Percentiles rank a stretch among this genome's conserved stretches.
Evolutionary conservation across 1,140 invertebrate species (phyloP).

Genomic region (Aphelinus atriplicis): DNA sequence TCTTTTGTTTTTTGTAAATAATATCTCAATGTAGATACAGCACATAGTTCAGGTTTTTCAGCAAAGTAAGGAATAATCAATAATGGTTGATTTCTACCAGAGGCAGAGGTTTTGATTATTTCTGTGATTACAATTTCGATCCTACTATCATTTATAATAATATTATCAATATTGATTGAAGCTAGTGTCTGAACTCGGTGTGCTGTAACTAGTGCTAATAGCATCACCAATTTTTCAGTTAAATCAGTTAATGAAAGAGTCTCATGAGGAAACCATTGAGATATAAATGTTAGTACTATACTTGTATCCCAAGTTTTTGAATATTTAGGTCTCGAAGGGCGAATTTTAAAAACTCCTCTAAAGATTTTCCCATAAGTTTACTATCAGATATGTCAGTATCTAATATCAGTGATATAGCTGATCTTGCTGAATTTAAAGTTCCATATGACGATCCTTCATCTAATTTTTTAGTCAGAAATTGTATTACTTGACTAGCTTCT

Average conservation of each 20-base stretch:
- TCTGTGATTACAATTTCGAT: background rate
- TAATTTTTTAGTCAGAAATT: background rate
- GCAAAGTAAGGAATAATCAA: background rate
- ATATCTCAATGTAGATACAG: background rate
- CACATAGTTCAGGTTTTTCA: background rate
- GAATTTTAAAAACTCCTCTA: background rate
- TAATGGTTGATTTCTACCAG: background rate
- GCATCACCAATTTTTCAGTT: background rate
- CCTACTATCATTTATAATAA: background rate
- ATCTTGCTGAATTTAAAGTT: background rate
- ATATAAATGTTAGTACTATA: background rate
- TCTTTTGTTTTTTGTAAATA: background rate
- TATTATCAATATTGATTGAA: background rate
- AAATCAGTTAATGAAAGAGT: background rate
- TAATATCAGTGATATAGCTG: background rate
- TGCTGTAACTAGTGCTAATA: conserved; percentile 2
- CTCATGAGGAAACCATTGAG: background rate
- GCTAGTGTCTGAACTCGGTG: background rate
- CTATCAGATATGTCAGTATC: background rate
- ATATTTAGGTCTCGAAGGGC: background rate
- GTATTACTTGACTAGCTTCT: background rate
- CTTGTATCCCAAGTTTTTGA: background rate
- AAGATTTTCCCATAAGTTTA: background rate
- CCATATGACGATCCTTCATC: background rate
- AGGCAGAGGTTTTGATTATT: background rate